Base-by-base conservation (phyloP, 1,140 invertebrate species). In the Neodiprion virginianus region DNA sequence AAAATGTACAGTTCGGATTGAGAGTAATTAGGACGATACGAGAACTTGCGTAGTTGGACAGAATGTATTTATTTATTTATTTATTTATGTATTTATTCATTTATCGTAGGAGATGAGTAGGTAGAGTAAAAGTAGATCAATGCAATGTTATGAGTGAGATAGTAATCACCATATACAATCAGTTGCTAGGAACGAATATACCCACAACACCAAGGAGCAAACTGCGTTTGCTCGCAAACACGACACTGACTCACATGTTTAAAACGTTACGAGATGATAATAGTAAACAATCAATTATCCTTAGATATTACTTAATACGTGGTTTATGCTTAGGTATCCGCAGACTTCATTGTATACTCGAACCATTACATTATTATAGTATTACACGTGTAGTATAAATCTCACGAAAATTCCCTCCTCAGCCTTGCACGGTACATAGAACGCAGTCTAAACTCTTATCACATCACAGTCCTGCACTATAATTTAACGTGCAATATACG, bases 161-260 rank as follows among this genome's bases (percentile, higher is more conserved):
- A 87, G 80, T 87, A 87, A 86, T 85, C 84, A 80, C 84, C 86
- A 88, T 88, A 88, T 85, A 40, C 28, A 40, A 40, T 40, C 82
- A 87, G 83, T 87, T 87, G 82, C 86, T 87, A 88, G 84, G 86
- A 88, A 87, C 83, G 85, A 88, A 83, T 87, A 87, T 88, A 87
- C 86, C 82, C 86, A 88, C 86, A 88, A 88, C 87, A 88, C 83
- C 85, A 84, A 88, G 83, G 86, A 87, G 85, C 84, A 40, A 40
- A 40, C 87, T 82, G 53, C 53, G 81, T 77, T 76, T 77, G 84
- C 85, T 61, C 53, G 11, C n/a, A 61, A 61, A 61, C 84, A 88
- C 85, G 85, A 88, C 87, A 88, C 83, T 86, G 84, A 88, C 86
- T 87, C 86, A 40, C 28, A 88, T 82, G 82, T 87, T 61, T 85